Conservation (phyloP, 1,140 invertebrate species). For the Pogonomyrmex barbatus region DNA sequence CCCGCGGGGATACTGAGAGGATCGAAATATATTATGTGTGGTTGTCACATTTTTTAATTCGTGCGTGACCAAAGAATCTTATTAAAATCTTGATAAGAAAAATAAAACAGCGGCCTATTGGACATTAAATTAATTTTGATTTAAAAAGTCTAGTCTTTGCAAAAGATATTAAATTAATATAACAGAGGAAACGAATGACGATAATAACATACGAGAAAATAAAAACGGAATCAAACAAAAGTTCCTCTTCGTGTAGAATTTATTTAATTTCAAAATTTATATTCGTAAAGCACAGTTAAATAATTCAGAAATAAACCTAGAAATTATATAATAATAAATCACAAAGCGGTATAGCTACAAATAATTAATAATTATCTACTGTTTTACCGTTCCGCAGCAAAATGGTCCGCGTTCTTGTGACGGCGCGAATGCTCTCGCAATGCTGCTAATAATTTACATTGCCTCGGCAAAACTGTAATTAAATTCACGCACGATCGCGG, state of each 20-base stretch:
- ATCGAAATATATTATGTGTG: constrained; percentile 28
- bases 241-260: not conserved
- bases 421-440: not conserved
- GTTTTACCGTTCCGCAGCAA: not conserved
- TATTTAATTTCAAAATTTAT: constrained; percentile 11
- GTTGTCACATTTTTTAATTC: constrained; percentile 25
- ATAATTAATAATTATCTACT: constrained; percentile 25
- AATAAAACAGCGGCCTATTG: not conserved
- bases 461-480: constrained; percentile 43
- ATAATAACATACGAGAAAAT: not conserved
- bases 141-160: not conserved
- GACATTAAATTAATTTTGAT: not conserved
- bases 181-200: not conserved
- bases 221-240: not conserved
- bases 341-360: not conserved
- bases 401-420: constrained; percentile 10
- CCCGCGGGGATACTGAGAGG: not conserved
- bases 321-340: not conserved
- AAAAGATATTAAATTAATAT: not conserved
- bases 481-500: constrained; percentile 53
- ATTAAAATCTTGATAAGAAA: not conserved
- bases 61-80: not conserved
- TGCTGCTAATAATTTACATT: constrained; percentile 49
- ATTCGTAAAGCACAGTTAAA: not conserved
- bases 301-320: not conserved